Conservation (phyloP, 2,888 invertebrate genomes). For the Rhodophaea formosa region DNA sequence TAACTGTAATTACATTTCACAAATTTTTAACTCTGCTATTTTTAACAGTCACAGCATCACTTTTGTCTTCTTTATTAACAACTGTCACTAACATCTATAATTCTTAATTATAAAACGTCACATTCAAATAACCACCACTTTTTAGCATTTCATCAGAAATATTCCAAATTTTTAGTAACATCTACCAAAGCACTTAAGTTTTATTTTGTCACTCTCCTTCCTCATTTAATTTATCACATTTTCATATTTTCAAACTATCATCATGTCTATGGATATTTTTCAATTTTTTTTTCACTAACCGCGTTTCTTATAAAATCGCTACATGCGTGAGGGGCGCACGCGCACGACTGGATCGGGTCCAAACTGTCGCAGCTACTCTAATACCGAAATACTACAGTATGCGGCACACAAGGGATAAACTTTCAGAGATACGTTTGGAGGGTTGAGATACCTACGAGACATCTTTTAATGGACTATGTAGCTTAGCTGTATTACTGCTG, state of each 20-base stretch:
- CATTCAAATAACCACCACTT: no score
- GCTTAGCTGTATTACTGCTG: no score
- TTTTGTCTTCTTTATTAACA: no score
- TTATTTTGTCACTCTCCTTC: no score
- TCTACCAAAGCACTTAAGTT: no score
- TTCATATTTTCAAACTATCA: not conserved
- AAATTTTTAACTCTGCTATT: not conserved
- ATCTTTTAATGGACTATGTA: no score
- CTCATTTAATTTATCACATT: not conserved
- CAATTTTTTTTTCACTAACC: not conserved
- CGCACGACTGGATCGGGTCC: constrained; percentile 71
- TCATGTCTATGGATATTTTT: not conserved
- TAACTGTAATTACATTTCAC: not conserved
- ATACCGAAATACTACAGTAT: constrained; percentile 73
- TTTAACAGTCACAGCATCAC: no score
- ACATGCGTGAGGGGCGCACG: constrained; percentile 41
- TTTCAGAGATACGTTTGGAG: constrained; percentile 50
- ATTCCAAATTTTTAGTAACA: no score
- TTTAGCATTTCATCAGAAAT: no score
- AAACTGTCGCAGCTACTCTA: constrained; percentile 73
- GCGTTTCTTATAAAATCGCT: not conserved
- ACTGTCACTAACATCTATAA: no score
- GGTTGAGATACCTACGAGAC: constrained; percentile 9
- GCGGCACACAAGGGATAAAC: constrained; percentile 60
- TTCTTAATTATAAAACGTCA: no score